These are phyloP conservation scores for Agelastica alni DNA, from an alignment of 2,888 invertebrate species.

Conservation along the genomic window DNA sequence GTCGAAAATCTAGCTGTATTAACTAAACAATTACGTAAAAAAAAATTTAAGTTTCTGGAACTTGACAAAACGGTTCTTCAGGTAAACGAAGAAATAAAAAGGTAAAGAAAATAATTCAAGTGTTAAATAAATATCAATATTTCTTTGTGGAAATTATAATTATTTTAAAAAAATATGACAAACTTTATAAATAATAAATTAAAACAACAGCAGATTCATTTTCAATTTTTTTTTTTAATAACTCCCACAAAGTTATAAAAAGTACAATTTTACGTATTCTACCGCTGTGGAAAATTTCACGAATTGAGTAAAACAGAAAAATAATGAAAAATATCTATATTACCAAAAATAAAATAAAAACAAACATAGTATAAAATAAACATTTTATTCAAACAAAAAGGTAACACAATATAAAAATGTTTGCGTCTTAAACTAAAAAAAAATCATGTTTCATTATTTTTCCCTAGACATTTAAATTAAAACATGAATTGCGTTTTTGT, in stretches of 20 bases:
- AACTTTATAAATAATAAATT: no score
- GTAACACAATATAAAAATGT: conserved; percentile 33
- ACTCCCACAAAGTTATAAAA: no score
- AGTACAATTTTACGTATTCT: no score
- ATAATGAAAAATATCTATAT: conserved; percentile 14
- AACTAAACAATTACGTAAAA: conserved; percentile 14
- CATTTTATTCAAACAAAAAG: conserved; percentile 36
- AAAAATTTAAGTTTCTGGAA: conserved; percentile 12
- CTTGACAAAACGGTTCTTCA: conserved; percentile 34
- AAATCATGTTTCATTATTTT: conserved; percentile 31
- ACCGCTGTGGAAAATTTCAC: no score
- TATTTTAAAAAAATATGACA: no score
- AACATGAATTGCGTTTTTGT: no score
- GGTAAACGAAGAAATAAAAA: background rate
- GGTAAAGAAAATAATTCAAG: no score
- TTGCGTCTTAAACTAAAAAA: conserved; percentile 18
- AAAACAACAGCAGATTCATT: no score
- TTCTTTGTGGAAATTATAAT: no score
- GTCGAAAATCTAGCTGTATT: background rate
- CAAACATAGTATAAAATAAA: conserved; percentile 37
- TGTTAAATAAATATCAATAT: no score
- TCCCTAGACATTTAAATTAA: conserved; percentile 15
- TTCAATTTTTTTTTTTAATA: no score
- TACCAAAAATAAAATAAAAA: conserved; percentile 25
- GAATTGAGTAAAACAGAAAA: conserved; percentile 10